Conservation (phyloP, 1,140 invertebrate genomes). For the Dolichoris vasculosae region DNA sequence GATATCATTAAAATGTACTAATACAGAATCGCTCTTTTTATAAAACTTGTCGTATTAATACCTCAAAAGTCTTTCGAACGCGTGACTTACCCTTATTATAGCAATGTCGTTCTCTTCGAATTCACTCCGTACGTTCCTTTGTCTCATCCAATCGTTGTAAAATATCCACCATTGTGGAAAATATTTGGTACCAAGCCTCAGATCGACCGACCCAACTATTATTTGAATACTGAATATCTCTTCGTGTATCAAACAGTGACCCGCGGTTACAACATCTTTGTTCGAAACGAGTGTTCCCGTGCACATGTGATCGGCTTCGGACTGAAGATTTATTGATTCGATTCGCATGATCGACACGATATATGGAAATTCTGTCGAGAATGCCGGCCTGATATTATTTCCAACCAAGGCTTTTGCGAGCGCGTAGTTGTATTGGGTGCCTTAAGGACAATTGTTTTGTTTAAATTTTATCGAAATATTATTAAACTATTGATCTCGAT, state of each 20-base stretch:
- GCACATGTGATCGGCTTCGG: not conserved
- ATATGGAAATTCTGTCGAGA: not conserved
- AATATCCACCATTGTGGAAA: not conserved
- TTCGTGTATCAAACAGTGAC: not conserved
- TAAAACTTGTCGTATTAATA: too few relatives aligned
- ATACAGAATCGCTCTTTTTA: too few relatives aligned
- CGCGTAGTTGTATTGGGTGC: too few relatives aligned
- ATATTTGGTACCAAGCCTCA: not conserved
- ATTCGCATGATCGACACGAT: not conserved
- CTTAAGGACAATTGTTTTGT: too few relatives aligned
- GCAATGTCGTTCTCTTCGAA: not conserved
- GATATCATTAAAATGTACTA: too few relatives aligned
- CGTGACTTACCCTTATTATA: not conserved
- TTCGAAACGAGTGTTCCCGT: not conserved
- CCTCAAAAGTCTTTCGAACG: too few relatives aligned
- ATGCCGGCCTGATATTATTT: not conserved
- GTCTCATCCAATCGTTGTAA: not conserved
- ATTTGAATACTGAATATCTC: not conserved
- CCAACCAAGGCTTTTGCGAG: not conserved
- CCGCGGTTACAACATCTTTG: not conserved
- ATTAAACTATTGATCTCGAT: too few relatives aligned
- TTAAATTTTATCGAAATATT: too few relatives aligned
- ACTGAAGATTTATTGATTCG: not conserved
- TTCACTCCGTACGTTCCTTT: not conserved
- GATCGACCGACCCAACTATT: not conserved